These are phyloP conservation scores for Lepidotrigona ventralis DNA, from an alignment of 1,140 invertebrate genomes.

Conservation along the genomic window DNA sequence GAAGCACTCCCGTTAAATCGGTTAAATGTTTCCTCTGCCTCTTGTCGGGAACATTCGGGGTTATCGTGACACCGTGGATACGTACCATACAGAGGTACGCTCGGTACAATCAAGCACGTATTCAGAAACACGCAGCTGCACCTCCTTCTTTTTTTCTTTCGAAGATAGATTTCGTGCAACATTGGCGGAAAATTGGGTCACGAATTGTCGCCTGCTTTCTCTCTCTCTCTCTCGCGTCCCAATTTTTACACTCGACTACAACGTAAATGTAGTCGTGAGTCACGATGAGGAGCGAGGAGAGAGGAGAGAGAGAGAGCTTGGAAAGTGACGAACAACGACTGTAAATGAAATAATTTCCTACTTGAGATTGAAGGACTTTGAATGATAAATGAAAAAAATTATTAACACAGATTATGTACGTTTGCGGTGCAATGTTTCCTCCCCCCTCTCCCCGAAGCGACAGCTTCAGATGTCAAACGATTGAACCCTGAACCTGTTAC, in stretches of 20 bases:
- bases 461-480: slow-evolving; percentile 44
- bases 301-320: not conserved
- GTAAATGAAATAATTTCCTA: too few species aligned
- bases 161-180: slow-evolving; percentile 3
- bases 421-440: not conserved
- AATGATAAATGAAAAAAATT: too few species aligned
- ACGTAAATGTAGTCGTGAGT: slow-evolving; percentile 46
- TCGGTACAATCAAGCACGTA: slow-evolving; percentile 10
- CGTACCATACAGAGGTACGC: slow-evolving; percentile 13
- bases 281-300: slow-evolving; percentile 23
- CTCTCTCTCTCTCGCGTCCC: slow-evolving; percentile 23
- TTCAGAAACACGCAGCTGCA: slow-evolving; percentile 13
- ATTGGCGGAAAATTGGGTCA: slow-evolving; percentile 38
- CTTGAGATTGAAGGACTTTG: too few species aligned
- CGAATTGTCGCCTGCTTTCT: slow-evolving; percentile 43
- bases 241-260: slow-evolving; percentile 47
- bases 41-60: slow-evolving; percentile 5
- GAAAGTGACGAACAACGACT: not conserved
- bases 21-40: slow-evolving; percentile 48
- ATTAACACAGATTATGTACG: not conserved
- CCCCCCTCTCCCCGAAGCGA: not conserved
- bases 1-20: slow-evolving; percentile 50
- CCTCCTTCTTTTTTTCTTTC: not conserved
- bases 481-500: slow-evolving; percentile 57
- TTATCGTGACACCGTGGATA: slow-evolving; percentile 23